phyloP scores from a whole-genome alignment of 1,140 invertebrate genomes.

The Temnothorax longispinosus region DNA sequence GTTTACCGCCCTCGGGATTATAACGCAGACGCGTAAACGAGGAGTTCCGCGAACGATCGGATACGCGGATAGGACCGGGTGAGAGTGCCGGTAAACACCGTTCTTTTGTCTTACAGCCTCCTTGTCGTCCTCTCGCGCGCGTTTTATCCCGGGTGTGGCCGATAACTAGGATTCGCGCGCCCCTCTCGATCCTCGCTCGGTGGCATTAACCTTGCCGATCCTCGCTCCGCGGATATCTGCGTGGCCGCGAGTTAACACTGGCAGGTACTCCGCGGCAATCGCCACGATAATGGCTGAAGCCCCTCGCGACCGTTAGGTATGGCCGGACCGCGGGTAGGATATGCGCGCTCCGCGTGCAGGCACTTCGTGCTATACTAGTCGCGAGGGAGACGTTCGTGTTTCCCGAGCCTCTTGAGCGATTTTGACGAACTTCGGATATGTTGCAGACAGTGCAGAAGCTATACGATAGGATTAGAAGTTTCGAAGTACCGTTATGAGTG shows the following conservation, averaged over 20 bases:
- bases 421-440: conserved; percentile 10
- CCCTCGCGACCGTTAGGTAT: conserved; percentile 77
- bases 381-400: conserved; percentile 8
- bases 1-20: conserved; percentile 27
- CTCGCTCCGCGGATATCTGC: conserved; percentile 65
- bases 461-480: conserved; percentile 12
- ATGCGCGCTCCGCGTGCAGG: conserved; percentile 20
- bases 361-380: conserved; percentile 10
- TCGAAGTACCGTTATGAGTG: background rate
- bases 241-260: conserved; percentile 70
- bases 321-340: conserved; percentile 61
- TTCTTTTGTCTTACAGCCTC: background rate
- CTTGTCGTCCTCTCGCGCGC: background rate
- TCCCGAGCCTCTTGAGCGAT: background rate
- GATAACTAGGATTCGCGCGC: conserved; percentile 74
- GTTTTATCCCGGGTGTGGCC: conserved; percentile 70
- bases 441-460: background rate
- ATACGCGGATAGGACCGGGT: background rate
- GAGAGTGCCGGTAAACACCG: background rate
- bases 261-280: conserved; percentile 71
- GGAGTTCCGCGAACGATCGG: conserved; percentile 10
- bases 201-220: conserved; percentile 80
- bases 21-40: conserved; percentile 20
- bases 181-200: conserved; percentile 60
- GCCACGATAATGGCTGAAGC: conserved; percentile 73